phyloP scores from a whole-genome alignment of 2,113 vertebrate genomes.

The Corythornis vintsioides region DNA sequence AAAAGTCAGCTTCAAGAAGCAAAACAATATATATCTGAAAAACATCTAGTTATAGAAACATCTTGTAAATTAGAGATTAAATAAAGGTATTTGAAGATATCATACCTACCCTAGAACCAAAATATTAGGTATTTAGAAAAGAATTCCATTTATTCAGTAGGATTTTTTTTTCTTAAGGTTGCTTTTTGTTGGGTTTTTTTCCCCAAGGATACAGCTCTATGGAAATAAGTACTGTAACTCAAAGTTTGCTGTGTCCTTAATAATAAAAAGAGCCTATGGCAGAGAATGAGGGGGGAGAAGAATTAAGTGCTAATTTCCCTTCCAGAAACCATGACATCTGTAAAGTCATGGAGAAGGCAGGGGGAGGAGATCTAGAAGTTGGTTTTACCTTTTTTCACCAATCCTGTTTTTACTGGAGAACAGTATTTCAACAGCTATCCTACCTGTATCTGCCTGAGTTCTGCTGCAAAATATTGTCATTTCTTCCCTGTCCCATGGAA shows the following conservation, averaged over 20 bases:
- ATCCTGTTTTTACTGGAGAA: background rate
- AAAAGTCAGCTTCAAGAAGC: slow-evolving; percentile 31
- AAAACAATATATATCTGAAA: slow-evolving; percentile 51
- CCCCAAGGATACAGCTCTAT: background rate
- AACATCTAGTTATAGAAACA: slow-evolving; percentile 47
- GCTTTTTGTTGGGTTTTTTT: background rate
- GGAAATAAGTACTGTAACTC: background rate
- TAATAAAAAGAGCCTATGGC: background rate
- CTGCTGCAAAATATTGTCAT: background rate
- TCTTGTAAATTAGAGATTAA: slow-evolving; percentile 58
- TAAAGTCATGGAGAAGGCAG: background rate
- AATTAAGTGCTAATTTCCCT: background rate
- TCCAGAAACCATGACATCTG: background rate
- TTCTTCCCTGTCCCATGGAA: background rate
- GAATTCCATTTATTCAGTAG: slow-evolving; percentile 31
- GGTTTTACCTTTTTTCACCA: background rate
- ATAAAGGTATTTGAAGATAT: slow-evolving; percentile 45
- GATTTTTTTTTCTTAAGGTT: slow-evolving; percentile 8
- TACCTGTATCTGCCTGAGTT: background rate
- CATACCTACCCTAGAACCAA: background rate
- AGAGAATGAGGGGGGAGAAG: background rate
- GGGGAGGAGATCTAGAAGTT: background rate
- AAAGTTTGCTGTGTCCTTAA: background rate
- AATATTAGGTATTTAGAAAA: background rate
- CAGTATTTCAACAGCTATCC: background rate